Evolutionary conservation across 2,797 vertebrate genomes (phyloP).

Genomic region (Sebastes hubbsi): DNA sequence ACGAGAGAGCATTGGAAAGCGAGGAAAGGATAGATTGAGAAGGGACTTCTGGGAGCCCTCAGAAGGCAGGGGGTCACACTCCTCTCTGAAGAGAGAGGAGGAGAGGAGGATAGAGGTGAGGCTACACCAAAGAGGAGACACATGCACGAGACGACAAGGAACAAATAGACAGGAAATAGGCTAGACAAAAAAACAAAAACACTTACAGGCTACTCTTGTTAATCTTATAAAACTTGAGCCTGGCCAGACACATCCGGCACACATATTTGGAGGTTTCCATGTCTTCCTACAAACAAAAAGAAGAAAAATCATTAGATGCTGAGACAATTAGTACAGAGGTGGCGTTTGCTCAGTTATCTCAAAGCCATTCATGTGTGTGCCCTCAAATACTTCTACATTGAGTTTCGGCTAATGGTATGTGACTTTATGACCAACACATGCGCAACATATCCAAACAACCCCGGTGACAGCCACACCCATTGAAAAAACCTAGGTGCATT

Average conservation of each 20-base stretch:
- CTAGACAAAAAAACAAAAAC: slow-evolving; percentile 31
- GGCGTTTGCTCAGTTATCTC: slow-evolving; percentile 9
- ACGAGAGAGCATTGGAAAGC: slow-evolving; percentile 93
- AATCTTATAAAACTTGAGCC: slow-evolving; percentile 98
- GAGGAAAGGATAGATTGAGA: slow-evolving; percentile 91
- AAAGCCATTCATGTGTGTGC: slow-evolving; percentile 12
- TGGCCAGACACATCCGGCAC: slow-evolving; percentile 95
- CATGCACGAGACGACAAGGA: slow-evolving; percentile 41
- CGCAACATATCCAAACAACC: slow-evolving; percentile 14
- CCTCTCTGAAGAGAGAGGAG: slow-evolving; percentile 87
- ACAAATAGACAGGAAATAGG: slow-evolving; percentile 60
- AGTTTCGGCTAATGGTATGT: slow-evolving; percentile 25
- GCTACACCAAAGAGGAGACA: slow-evolving; percentile 49
- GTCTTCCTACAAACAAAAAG: slow-evolving; percentile 88
- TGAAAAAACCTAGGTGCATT: slow-evolving; percentile 31
- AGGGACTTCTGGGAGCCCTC: slow-evolving; percentile 92
- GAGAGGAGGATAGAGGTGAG: slow-evolving; percentile 69
- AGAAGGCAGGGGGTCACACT: slow-evolving; percentile 86
- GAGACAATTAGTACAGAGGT: slow-evolving; percentile 6
- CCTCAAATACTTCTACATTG: slow-evolving; percentile 5
- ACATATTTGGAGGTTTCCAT: slow-evolving; percentile 99
- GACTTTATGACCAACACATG: slow-evolving; percentile 32
- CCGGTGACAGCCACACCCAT: neutral
- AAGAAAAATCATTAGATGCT: slow-evolving; percentile 18
- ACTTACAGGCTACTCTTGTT: slow-evolving; percentile 98